Base-by-base conservation (phyloP, 2,888 invertebrate species). In the Mesoligia furuncula region DNA sequence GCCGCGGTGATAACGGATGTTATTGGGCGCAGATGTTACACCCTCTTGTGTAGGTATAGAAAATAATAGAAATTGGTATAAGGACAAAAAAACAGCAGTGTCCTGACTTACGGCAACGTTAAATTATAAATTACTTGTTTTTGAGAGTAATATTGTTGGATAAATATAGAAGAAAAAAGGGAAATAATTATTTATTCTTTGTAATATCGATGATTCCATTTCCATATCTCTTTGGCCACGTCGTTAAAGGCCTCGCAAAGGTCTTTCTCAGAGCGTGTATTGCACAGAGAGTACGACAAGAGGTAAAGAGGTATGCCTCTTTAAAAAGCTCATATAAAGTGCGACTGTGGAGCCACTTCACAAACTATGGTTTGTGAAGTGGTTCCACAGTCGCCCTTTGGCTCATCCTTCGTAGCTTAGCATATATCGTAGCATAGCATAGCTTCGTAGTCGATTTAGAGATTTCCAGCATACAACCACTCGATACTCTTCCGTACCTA, bases 1-100 rank as follows among this genome's bases (percentile, higher is more conserved):
- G 84, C 86, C 80, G 86, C 84, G 73, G n/a, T 77, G 90, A 92
- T 91, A 87, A 77, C 61, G 69, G 79, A 87, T 85, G 20, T 65
- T 78, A 86, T 80, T 83, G 68, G 68, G 61, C 70, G 88, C 89
- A 90, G 87, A 90, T 88, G 86, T 85, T 83, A 74, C 77, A 79
- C 64, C 48, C 81, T 66, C 80, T 87, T 84, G 15, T 74, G 42
- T 62, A 79, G n/a, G 31, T 31, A 31, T 31, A 31, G 31, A 31
- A 31, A 31, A 31, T 31, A 31, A 31, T 81, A 69, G n/a, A 71
- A 39, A 73, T 77, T 59, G 70, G 69, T 51, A 48, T 39, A 64
- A 15, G 45, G 13, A 51, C 42, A 75, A 77, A 73, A n/a, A 75
- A 75, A 51, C 9, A 45, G 27, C 36, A n/a, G 0, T n/a, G 31